Evolutionary conservation across 1,140 invertebrate species (phyloP).

Genomic region (Drosophila willistoni): DNA sequence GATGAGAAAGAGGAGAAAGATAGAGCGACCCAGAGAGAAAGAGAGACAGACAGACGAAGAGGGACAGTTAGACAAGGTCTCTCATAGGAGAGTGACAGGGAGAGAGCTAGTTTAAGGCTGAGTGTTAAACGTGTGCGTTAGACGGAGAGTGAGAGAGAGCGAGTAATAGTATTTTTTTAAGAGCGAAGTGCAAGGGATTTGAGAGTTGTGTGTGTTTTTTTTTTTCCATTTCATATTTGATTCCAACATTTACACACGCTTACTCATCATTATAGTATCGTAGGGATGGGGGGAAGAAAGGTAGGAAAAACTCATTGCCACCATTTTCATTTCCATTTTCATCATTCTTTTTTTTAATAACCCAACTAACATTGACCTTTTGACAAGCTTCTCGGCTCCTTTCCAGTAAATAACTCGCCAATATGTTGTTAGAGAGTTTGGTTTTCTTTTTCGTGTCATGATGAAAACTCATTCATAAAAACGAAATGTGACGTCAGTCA

Average conservation of each 20-base stretch:
- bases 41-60: not conserved
- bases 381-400: conserved; percentile 2
- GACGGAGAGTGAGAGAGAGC: conserved; percentile 14
- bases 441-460: conserved; percentile 22
- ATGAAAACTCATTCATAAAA: conserved; percentile 58
- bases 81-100: not conserved
- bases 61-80: not conserved
- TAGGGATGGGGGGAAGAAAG: conserved; percentile 12
- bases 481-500: conserved; percentile 58
- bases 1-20: conserved; percentile 31
- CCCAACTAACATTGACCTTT: conserved; percentile 53
- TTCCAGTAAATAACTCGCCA: conserved; percentile 4
- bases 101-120: not conserved
- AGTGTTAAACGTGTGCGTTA: not conserved
- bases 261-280: conserved; percentile 19
- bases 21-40: conserved; percentile 19
- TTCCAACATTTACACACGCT: conserved; percentile 30
- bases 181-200: conserved; percentile 30
- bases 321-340: no score
- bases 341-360: conserved; percentile 29
- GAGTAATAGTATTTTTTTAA: conserved; percentile 21
- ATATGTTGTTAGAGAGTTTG: conserved; percentile 15
- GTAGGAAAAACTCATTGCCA: conserved; percentile 2
- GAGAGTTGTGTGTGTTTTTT: not conserved
- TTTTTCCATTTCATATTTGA: conserved; percentile 3